These are phyloP conservation scores for Anguilla marmorata DNA, from an alignment of 2,797 vertebrate species.

Conservation along the genomic window DNA sequence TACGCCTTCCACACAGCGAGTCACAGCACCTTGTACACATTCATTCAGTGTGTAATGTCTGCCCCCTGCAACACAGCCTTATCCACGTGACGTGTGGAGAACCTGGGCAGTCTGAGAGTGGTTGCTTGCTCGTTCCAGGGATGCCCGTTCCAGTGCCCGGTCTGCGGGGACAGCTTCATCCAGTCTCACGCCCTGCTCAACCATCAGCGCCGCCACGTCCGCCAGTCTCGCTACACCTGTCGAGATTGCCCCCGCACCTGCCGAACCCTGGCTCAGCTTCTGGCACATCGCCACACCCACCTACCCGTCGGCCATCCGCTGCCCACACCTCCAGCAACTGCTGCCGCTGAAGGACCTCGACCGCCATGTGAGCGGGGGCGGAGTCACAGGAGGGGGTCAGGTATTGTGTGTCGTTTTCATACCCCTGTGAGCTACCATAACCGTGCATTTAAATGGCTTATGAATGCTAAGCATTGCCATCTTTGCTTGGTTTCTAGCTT, in stretches of 20 bases:
- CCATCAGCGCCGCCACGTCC: slow-evolving; percentile 2
- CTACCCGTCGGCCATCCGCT: not conserved
- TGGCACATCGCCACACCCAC: slow-evolving; percentile 18
- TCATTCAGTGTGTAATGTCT: not conserved
- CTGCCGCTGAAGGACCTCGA: not conserved
- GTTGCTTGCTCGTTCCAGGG: not conserved
- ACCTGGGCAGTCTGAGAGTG: not conserved
- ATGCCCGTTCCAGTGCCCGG: slow-evolving; percentile 26
- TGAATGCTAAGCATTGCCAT: no score
- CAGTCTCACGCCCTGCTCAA: slow-evolving; percentile 28
- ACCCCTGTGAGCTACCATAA: no score
- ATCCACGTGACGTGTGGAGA: not conserved
- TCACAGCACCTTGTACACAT: not conserved
- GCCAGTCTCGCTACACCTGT: slow-evolving; percentile 21
- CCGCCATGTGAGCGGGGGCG: not conserved
- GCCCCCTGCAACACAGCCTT: not conserved
- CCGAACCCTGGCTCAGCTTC: slow-evolving; percentile 10
- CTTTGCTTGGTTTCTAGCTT: not conserved
- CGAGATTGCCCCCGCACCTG: slow-evolving; percentile 15
- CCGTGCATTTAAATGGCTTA: no score
- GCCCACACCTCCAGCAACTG: not conserved
- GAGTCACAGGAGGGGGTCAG: not conserved
- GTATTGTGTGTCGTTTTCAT: no score
- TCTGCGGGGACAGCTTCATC: slow-evolving; percentile 27
- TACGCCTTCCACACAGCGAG: no score